Evolutionary conservation across 2,113 vertebrate species (phyloP), one percentile per base, ranked within the genome.

Genomic region (Fulmarus glacialis): DNA sequence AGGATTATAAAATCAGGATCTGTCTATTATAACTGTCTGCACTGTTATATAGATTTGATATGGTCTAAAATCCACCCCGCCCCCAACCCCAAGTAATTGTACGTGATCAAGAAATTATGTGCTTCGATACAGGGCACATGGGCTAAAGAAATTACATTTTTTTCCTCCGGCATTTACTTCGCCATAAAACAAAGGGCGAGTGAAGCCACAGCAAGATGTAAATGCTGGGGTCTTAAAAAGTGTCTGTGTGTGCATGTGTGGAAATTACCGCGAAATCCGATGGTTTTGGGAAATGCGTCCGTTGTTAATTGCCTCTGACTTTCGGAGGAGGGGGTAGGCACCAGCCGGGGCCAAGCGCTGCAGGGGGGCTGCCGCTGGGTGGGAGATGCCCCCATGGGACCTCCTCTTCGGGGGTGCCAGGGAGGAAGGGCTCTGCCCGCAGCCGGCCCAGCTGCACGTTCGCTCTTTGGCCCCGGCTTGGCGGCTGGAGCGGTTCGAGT

Each of bases 1-100:
- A 93, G 83, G 93, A 96, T 97, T 96, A 93, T 86, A 94, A 87
- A 93, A 58, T 62, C 45, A 47, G 42, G 29, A 47, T 93, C 70
- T 78, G 29, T 42, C n/a, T 88, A 40, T 92, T 73, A 6, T 62
- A 79, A 77, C 77, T 86, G 43, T 83, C 75, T 94, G 42, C 50
- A 34, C 53, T 68, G 30, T 47, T 89, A 22, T 16, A 71, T 70
- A 67, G 55, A 80, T 97, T 91, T 77, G 38, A 70, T 95, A 70
- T 5, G 19, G 70, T 68, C 27, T 80, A 88, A 89, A 47, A 16
- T 16, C 43, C 2, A 2, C 30, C 23, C 29, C 2, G 4, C 47
- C 53, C 42, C 72, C 48, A 40, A 4, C 15, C 24, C 43, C 8
- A 71, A 71, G 30, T 62, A 87, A 40, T 36, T 87, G n/a, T 59